Evolutionary conservation across 2,113 vertebrate species (phyloP).

Genomic region (Elaphurus davidianus): DNA sequence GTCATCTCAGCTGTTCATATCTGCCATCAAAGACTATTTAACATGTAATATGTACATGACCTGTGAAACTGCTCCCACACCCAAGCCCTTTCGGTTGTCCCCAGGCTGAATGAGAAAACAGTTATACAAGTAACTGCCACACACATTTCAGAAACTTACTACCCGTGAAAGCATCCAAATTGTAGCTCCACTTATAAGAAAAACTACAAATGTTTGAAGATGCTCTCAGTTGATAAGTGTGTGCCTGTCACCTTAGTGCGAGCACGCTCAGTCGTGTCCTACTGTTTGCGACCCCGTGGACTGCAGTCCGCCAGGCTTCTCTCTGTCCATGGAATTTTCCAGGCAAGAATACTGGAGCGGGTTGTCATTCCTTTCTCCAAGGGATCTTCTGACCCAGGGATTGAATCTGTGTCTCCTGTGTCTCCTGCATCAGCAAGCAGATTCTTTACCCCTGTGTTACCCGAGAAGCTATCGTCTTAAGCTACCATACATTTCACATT

Average conservation of each 20-base stretch:
- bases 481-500: accelerated
- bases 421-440: not conserved
- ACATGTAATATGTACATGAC: accelerated
- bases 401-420: not conserved
- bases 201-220: not conserved
- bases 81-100: not conserved
- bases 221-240: accelerated
- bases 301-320: not conserved
- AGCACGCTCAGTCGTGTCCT: not conserved
- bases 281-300: not conserved
- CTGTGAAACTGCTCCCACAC: not conserved
- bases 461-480: not conserved
- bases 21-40: not conserved
- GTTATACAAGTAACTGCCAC: accelerated
- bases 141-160: accelerated
- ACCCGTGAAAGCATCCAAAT: accelerated
- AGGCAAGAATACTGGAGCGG: not conserved
- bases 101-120: not conserved
- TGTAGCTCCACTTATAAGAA: accelerated
- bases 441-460: not conserved
- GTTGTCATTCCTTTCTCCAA: not conserved
- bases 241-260: not conserved
- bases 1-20: not conserved
- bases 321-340: not conserved
- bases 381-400: not conserved